These are phyloP conservation scores for Bucco capensis DNA, from an alignment of 2,113 vertebrate species.

Conservation along the genomic window DNA sequence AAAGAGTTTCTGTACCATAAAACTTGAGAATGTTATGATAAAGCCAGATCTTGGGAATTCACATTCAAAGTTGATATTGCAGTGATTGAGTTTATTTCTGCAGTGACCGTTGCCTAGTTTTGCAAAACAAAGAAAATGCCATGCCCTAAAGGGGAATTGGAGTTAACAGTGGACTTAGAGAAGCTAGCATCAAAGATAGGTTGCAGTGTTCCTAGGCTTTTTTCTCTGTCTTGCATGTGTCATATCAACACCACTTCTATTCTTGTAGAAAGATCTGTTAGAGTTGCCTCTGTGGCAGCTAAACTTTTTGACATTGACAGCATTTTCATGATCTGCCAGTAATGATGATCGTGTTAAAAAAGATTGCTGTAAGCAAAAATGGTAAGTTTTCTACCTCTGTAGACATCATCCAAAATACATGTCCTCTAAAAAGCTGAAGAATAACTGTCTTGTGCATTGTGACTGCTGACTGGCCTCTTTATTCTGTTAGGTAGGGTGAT, in stretches of 20 bases:
- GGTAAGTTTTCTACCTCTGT: background rate
- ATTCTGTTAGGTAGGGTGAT: background rate
- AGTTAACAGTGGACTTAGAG: background rate
- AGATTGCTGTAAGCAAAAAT: background rate
- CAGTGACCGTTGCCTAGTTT: background rate
- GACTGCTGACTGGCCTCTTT: background rate
- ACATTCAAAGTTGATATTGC: background rate
- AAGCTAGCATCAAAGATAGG: background rate
- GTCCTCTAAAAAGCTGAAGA: background rate
- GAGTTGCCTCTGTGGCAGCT: background rate
- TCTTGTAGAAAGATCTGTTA: background rate
- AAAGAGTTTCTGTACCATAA: background rate
- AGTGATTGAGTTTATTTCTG: background rate
- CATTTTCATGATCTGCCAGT: background rate
- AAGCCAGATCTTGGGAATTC: background rate
- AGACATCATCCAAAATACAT: background rate
- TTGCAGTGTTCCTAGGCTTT: background rate
- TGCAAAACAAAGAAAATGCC: background rate
- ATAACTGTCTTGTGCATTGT: background rate
- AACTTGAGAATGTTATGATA: background rate
- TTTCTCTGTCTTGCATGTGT: background rate
- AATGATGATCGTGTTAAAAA: background rate
- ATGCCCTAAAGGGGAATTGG: background rate
- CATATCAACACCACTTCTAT: background rate
- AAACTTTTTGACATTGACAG: background rate